Conservation (phyloP, 1,140 invertebrate genomes). For the Eupeodes corollae region DNA sequence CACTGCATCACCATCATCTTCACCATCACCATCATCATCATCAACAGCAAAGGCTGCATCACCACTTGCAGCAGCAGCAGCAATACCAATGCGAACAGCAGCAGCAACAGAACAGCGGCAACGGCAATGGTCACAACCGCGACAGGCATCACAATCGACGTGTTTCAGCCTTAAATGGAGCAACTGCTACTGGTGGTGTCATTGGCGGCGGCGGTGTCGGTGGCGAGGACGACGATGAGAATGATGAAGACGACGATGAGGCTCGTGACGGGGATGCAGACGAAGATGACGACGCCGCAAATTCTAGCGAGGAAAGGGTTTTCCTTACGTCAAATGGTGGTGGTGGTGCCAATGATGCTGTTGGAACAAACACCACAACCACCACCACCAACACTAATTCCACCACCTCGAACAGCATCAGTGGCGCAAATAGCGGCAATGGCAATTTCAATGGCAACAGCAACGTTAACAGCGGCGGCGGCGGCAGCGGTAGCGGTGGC, state of each 20-base stretch:
- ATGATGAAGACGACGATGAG: background rate
- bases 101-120: background rate
- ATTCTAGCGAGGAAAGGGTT: too few species aligned
- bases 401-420: background rate
- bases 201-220: background rate
- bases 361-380: background rate
- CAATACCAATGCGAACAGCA: background rate
- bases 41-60: background rate
- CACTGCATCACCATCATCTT: slow-evolving; percentile 7
- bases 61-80: slow-evolving; percentile 7
- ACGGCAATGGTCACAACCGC: background rate
- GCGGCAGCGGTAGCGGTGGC: slow-evolving; percentile 1
- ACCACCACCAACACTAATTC: too few species aligned
- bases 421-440: background rate
- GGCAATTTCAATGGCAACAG: background rate
- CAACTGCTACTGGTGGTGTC: slow-evolving; percentile 1
- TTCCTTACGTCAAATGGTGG: slow-evolving; percentile 6
- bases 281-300: slow-evolving; percentile 5
- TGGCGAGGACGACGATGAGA: slow-evolving; percentile 3
- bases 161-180: background rate
- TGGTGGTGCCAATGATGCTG: slow-evolving; percentile 24
- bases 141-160: background rate
- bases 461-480: background rate
- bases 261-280: background rate
- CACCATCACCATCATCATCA: background rate